phyloP scores from a whole-genome alignment of 2,113 vertebrate species.

The Indicator maculatus region DNA sequence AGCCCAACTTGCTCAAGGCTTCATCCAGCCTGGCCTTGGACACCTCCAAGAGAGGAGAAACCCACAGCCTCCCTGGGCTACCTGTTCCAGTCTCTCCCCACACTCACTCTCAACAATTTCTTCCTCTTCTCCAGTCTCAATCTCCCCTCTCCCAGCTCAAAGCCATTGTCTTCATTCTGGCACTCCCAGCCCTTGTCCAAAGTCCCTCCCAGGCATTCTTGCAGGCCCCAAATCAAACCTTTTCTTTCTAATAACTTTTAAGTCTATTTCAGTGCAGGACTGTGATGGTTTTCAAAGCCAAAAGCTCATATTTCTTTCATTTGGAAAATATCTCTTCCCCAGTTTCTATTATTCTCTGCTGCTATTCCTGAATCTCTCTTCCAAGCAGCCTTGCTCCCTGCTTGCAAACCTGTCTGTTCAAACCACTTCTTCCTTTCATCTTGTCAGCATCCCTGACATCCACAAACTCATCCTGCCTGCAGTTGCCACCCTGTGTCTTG shows the following conservation, averaged over 20 bases:
- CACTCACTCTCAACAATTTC: no score
- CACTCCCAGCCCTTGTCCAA: no score
- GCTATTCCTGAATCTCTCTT: background rate
- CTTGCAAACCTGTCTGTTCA: conserved; percentile 27
- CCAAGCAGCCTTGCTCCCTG: background rate
- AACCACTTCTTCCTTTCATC: conserved; percentile 23
- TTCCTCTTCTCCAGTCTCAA: no score
- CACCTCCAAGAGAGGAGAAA: background rate
- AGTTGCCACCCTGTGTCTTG: background rate
- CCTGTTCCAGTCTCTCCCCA: no score
- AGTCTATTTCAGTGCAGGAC: background rate
- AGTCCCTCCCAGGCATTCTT: no score
- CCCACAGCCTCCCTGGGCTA: no score
- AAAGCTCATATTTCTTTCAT: background rate
- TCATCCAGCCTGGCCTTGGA: no score
- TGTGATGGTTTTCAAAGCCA: background rate
- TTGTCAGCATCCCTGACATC: background rate
- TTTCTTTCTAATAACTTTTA: background rate
- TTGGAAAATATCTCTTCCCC: background rate
- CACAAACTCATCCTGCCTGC: background rate
- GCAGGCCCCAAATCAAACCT: background rate
- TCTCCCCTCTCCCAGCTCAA: no score
- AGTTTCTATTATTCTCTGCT: background rate
- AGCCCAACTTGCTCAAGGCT: no score
- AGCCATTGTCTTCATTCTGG: no score